phyloP scores from a whole-genome alignment of 2,888 invertebrate species.

The Didymodactylos carnosus region DNA sequence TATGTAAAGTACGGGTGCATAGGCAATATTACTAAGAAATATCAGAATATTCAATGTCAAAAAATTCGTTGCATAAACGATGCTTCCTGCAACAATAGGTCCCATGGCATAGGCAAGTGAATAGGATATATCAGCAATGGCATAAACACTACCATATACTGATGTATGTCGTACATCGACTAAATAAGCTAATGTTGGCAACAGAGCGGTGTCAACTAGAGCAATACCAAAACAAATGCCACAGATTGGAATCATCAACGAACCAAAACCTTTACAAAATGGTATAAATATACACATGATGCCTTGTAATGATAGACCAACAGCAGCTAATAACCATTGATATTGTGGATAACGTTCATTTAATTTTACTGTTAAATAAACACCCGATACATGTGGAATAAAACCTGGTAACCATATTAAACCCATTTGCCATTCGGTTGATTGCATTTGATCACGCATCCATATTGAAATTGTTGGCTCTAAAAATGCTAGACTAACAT shows the following conservation, averaged over 20 bases:
- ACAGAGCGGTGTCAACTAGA: constrained; percentile 81
- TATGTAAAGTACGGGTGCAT: constrained; percentile 71
- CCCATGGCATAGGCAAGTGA: constrained; percentile 95
- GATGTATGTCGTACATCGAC: constrained; percentile 92
- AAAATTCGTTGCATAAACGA: constrained; percentile 83
- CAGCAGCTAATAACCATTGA: constrained; percentile 87
- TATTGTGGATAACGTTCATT: constrained; percentile 76
- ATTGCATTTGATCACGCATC: constrained; percentile 82
- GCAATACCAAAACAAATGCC: constrained; percentile 97
- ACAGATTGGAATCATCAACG: constrained; percentile 85
- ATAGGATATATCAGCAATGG: constrained; percentile 96
- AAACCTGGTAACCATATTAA: constrained; percentile 98
- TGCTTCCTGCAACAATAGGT: constrained; percentile 87
- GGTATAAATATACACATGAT: constrained; percentile 82
- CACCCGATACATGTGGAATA: constrained; percentile 90
- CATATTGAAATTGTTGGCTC: constrained; percentile 95
- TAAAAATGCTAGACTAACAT: constrained; percentile 87
- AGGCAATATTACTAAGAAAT: constrained; percentile 72
- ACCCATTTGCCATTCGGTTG: constrained; percentile 88
- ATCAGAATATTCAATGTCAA: constrained; percentile 78
- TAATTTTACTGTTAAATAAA: constrained; percentile 81
- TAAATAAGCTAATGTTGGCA: constrained; percentile 82
- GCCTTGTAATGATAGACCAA: constrained; percentile 78
- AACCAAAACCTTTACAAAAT: constrained; percentile 66
- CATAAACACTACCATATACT: constrained; percentile 83